A percentile compares a stretch with the other conserved stretches of the same genome.
Conservation (phyloP, 2,797 vertebrate genomes). For the Falco columbarius region DNA sequence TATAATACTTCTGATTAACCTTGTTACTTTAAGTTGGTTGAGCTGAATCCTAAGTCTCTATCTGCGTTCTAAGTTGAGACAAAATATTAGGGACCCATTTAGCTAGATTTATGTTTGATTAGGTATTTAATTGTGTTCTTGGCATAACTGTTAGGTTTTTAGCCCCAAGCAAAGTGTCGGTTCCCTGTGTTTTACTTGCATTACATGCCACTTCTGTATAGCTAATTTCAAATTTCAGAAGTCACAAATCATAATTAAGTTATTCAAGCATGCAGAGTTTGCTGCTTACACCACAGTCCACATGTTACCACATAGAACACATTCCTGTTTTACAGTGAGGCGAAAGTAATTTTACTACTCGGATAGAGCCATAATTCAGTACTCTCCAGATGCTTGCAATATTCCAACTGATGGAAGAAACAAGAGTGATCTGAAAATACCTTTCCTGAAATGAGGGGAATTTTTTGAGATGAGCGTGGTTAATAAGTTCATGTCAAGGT, state of each 20-base stretch:
- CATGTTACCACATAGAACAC: not conserved
- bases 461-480: not conserved
- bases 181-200: not conserved
- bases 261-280: not conserved
- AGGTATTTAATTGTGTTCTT: not conserved
- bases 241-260: not conserved
- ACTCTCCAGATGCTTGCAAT: not conserved
- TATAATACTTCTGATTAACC: not conserved
- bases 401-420: not conserved
- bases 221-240: not conserved
- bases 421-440: not conserved
- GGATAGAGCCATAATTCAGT: accelerated
- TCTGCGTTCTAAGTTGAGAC: not conserved
- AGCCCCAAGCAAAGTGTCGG: not conserved
- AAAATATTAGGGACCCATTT: not conserved
- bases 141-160: not conserved
- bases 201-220: not conserved
- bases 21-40: not conserved
- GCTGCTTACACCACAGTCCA: not conserved
- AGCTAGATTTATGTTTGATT: not conserved
- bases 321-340: not conserved
- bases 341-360: not conserved
- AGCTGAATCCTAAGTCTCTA: not conserved
- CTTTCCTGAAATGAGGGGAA: not conserved
- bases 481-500: not conserved